These are phyloP conservation scores for Chrysogorgia sp. DNA, from an alignment of 92 coral and sea anemone species.

Conservation along the genomic window DNA sequence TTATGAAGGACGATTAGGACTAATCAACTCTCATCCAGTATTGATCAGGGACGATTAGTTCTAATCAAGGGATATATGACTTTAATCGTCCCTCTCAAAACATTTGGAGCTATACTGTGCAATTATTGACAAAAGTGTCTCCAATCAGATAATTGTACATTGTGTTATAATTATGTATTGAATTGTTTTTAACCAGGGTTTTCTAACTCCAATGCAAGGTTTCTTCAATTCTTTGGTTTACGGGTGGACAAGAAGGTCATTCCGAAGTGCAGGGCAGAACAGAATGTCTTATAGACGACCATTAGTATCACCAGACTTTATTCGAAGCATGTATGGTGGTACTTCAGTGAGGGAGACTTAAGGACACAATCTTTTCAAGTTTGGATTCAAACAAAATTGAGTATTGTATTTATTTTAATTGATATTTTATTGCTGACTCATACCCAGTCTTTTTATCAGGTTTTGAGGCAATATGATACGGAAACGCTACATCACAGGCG, in stretches of 20 bases:
- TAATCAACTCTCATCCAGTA: too few species aligned
- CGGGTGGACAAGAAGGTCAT: slow-evolving; percentile 92
- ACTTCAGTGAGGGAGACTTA: not conserved
- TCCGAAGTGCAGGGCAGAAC: slow-evolving; percentile 66
- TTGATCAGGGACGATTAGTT: too few species aligned
- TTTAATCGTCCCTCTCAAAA: too few species aligned
- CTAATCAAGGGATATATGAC: too few species aligned
- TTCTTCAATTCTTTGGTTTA: slow-evolving; percentile 89
- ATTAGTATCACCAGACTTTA: slow-evolving; percentile 16
- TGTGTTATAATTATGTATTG: not conserved
- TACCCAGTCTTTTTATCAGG: not conserved
- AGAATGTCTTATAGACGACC: slow-evolving; percentile 30
- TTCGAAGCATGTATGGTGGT: slow-evolving; percentile 9
- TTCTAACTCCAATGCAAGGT: slow-evolving; percentile 96
- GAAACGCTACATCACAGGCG: too few species aligned
- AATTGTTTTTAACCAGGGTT: slow-evolving; percentile 59
- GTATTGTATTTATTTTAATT: not conserved
- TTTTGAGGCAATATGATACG: not conserved
- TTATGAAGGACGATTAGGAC: too few species aligned
- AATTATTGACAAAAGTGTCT: too few species aligned
- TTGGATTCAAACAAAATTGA: not conserved
- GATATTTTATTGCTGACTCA: not conserved
- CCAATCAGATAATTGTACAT: too few species aligned
- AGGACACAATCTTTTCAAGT: not conserved
- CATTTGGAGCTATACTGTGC: too few species aligned